Percentiles rank a stretch among this genome's conserved stretches.
phyloP scores from a whole-genome alignment of 1,140 invertebrate genomes.

The Eumeta japonica region DNA sequence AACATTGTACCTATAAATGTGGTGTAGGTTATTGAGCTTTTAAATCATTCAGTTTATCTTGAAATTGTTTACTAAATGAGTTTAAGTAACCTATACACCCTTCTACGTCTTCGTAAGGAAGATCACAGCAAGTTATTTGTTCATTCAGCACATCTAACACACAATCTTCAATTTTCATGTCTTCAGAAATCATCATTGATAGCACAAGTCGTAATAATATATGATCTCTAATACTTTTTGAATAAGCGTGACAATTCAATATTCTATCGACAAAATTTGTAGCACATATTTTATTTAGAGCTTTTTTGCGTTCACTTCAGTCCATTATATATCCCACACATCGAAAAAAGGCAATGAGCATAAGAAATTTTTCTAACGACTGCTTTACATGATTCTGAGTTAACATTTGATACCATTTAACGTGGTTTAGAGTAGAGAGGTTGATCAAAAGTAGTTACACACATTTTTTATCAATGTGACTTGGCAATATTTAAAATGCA shows the following conservation, averaged over 20 bases:
- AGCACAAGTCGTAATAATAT: conserved; percentile 25
- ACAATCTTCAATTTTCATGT: conserved; percentile 18
- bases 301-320: conserved; percentile 36
- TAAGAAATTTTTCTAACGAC: conserved; percentile 37
- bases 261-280: conserved; percentile 36
- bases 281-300: conserved; percentile 29
- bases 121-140: conserved; percentile 20
- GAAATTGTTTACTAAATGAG: conserved; percentile 25
- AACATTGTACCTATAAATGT: conserved; percentile 46
- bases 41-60: conserved; percentile 21
- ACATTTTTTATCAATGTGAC: conserved; percentile 13
- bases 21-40: conserved; percentile 32
- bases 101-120: conserved; percentile 27
- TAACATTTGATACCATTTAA: conserved; percentile 31
- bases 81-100: conserved; percentile 20
- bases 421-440: conserved; percentile 46
- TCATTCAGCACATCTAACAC: conserved; percentile 24
- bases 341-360: conserved; percentile 36
- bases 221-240: conserved; percentile 37
- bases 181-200: conserved; percentile 21
- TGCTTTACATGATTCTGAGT: conserved; percentile 22
- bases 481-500: conserved; percentile 18
- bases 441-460: too few species aligned
- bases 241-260: conserved; percentile 22
- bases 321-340: conserved; percentile 40